Base-by-base conservation (phyloP, 2,797 vertebrate species). In the Martes flavigula region DNA sequence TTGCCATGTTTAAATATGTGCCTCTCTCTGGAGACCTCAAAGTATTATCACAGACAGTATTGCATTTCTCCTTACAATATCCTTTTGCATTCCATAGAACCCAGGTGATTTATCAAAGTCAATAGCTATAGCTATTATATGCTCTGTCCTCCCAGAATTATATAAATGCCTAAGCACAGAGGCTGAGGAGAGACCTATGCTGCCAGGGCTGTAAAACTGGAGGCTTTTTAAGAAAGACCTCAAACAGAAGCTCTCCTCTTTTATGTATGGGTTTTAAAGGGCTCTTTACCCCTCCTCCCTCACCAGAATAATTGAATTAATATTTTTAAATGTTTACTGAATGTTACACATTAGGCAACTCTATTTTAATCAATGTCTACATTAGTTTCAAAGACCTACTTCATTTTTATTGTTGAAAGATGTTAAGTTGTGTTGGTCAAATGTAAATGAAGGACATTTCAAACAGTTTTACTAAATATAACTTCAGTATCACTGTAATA, bases 71-170 rank as follows among this genome's bases (percentile, higher is more conserved):
- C 82, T 86, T 87, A 91, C 79, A 88, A 86, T 87, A 96, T 92
- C 73, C 90, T 94, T 97, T 90, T 77, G 73, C 68, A 48, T 97
- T 94, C 87, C 68, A 20, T 3, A 38, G 93, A 84, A 64, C 62
- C 79, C 68, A 87, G 90, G 94, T 96, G 94, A 97, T 97, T 95
- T 96, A 95, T 96, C 96, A 95, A 97, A 84, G 92, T 97, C 97
- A 97, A 73, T 51, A 75, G 82, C 92, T 89, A 18, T 25, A 79
- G 68, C 48, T 96, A 70, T 85, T 93, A 58, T 75, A 68, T 11
- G 32, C n/a, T 77, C 73, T 87, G 77, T 84, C 89, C 93, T 93
- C 75, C 82, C 38, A 78, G 87, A 96, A 79, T 96, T 87, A 68
- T 48, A 58, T 79, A 91, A 91, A 87, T 68, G 58, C 79, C 68